phyloP scores from a whole-genome alignment of 1,140 invertebrate genomes.

The Cyclina sinensis region DNA sequence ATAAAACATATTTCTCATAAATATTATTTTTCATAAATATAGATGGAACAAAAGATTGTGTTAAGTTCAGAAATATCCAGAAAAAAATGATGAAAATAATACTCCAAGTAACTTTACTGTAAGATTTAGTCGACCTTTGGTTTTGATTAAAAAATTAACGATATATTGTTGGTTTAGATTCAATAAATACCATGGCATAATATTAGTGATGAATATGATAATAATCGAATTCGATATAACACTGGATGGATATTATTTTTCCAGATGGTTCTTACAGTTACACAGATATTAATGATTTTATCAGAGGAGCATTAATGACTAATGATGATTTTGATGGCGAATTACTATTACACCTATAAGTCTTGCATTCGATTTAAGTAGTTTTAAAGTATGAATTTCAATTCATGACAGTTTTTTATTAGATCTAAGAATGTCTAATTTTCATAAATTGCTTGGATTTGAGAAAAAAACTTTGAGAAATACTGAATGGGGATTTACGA shows the following conservation, averaged over 20 bases:
- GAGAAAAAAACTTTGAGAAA: too few relatives aligned
- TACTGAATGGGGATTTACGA: too few relatives aligned
- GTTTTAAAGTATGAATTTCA: too few relatives aligned
- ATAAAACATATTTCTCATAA: background rate
- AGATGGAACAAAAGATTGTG: background rate
- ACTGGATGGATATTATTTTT: background rate
- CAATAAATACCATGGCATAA: background rate
- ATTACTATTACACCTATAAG: too few relatives aligned
- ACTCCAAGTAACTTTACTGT: background rate
- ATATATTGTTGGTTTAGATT: background rate
- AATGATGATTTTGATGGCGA: too few relatives aligned
- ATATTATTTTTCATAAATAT: background rate
- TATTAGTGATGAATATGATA: background rate
- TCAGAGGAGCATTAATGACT: background rate
- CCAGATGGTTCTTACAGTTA: background rate
- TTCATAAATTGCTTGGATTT: too few relatives aligned
- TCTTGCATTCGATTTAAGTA: too few relatives aligned
- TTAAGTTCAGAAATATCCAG: background rate
- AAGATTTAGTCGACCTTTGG: background rate
- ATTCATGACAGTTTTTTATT: too few relatives aligned
- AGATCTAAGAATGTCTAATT: too few relatives aligned
- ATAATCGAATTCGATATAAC: too few relatives aligned
- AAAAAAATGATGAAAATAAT: constrained; percentile 2
- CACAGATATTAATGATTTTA: background rate
- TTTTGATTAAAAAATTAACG: background rate